These are phyloP conservation scores for Pogonomyrmex barbatus DNA, from an alignment of 1,140 invertebrate genomes.

Conservation along the genomic window DNA sequence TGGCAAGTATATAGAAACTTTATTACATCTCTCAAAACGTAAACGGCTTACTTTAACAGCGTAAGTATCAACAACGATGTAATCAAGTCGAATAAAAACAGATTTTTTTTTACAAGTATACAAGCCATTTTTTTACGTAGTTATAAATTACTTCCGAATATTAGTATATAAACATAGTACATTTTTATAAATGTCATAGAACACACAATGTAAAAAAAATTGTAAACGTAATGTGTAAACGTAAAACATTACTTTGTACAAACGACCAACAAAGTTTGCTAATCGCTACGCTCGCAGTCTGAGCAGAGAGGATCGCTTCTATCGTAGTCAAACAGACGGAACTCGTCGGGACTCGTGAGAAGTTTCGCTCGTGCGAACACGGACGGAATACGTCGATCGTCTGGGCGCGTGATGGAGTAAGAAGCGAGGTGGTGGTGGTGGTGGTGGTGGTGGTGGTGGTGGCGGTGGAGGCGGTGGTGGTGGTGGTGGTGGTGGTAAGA, in stretches of 20 bases:
- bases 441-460: background rate
- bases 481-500: background rate
- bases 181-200: background rate
- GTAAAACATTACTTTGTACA: background rate
- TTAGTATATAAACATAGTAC: background rate
- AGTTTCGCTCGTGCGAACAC: slow-evolving; percentile 1
- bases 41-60: background rate
- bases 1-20: background rate
- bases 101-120: background rate
- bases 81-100: background rate
- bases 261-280: background rate
- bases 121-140: background rate
- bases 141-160: background rate
- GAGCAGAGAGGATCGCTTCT: background rate
- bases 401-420: slow-evolving; percentile 23
- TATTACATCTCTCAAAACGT: background rate
- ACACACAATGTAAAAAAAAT: background rate
- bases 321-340: background rate
- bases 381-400: slow-evolving; percentile 11
- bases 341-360: background rate
- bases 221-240: background rate
- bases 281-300: slow-evolving; percentile 16
- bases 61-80: background rate
- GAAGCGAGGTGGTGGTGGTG: background rate
- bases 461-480: background rate